phyloP scores from a whole-genome alignment of 2,797 vertebrate species.

The Oceanodroma leucorhoa region DNA sequence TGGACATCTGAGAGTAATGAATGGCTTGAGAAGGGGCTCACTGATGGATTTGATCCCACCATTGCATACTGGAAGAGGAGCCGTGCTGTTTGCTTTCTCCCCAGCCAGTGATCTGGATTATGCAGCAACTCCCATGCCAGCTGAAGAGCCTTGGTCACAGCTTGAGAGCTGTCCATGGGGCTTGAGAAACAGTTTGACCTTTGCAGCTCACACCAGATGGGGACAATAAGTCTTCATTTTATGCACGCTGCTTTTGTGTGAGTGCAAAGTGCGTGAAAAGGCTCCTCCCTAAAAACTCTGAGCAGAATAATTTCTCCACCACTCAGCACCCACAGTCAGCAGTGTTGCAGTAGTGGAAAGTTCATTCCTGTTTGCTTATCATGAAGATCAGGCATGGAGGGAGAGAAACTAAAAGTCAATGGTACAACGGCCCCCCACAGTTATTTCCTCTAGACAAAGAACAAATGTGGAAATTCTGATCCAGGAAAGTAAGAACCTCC shows the following conservation, averaged over 20 bases:
- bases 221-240: neutral
- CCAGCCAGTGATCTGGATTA: neutral
- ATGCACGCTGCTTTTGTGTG: neutral
- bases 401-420: neutral
- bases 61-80: neutral
- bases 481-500: neutral
- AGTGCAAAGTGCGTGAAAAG: neutral
- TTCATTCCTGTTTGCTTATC: neutral
- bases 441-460: neutral
- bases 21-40: neutral
- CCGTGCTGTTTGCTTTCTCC: neutral
- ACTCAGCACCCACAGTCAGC: neutral
- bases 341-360: neutral
- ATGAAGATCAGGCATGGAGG: neutral
- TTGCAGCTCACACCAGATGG: neutral
- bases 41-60: neutral
- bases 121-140: neutral
- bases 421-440: rapidly evolving
- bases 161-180: neutral
- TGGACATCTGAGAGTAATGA: neutral
- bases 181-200: neutral
- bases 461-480: neutral
- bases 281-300: neutral
- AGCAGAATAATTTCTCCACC: neutral
- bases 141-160: neutral